Percentiles rank a stretch among this genome's conserved stretches.
Conservation (phyloP, 2,113 vertebrate genomes). For the Mus pahari region DNA sequence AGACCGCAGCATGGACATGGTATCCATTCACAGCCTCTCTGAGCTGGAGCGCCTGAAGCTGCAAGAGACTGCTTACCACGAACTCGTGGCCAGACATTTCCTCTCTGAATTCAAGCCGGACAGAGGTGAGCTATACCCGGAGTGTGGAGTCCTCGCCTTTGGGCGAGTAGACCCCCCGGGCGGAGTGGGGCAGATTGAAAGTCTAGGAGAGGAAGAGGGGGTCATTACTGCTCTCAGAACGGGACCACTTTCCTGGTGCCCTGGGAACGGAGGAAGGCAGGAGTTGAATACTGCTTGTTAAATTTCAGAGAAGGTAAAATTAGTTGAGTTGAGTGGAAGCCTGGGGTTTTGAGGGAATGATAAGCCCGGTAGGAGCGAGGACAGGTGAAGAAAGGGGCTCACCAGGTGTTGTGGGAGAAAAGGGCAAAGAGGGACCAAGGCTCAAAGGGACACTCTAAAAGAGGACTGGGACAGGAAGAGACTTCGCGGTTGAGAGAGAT, state of each 20-base stretch:
- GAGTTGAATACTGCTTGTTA: slow-evolving; percentile 51
- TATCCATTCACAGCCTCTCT: slow-evolving; percentile 79
- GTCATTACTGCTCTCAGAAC: background rate
- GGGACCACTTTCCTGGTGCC: background rate
- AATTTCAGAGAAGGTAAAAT: slow-evolving; percentile 49
- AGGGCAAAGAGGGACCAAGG: background rate
- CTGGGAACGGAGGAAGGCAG: background rate
- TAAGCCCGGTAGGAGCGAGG: background rate
- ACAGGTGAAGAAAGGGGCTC: slow-evolving; percentile 39
- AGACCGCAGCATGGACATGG: slow-evolving; percentile 67
- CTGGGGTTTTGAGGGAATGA: background rate
- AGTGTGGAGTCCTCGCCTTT: slow-evolving; percentile 60
- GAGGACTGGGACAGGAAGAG: slow-evolving; percentile 42
- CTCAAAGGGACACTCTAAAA: background rate
- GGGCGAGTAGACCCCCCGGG: slow-evolving; percentile 66
- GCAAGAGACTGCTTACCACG: slow-evolving; percentile 80
- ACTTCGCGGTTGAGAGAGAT: background rate
- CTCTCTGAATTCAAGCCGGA: slow-evolving; percentile 76
- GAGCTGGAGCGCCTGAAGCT: slow-evolving; percentile 82
- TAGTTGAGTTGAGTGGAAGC: slow-evolving; percentile 55
- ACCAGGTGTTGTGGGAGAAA: background rate
- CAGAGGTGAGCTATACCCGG: slow-evolving; percentile 72
- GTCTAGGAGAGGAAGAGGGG: slow-evolving; percentile 12
- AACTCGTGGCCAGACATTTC: slow-evolving; percentile 80
- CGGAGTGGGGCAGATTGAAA: background rate